Evolutionary conservation across 2,113 vertebrate genomes (phyloP), one percentile per base, ranked within the genome.

Genomic region (Thamnophis sirtalis): DNA sequence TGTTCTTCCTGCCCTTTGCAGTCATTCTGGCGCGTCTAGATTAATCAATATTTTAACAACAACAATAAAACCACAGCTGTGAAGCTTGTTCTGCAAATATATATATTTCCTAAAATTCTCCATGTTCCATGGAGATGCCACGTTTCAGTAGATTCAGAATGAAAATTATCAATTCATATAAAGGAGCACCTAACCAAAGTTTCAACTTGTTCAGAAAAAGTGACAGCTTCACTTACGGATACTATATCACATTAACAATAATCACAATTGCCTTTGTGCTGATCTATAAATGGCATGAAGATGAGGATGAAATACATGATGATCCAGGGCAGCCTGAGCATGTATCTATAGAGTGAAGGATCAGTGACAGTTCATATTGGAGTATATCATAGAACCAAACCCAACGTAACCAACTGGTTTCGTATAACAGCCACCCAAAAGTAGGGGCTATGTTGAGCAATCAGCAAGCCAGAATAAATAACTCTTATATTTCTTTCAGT

Each of bases 21-120:
- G 48, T 53, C 80, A 89, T 58, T 53, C 88, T 86, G 55, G 93
- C 85, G 53, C 48, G 68, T 86, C 53, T 91, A 89, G 88, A 49
- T 48, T 60, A 89, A 86, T 89, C 88, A 86, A 54, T 89, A 86
- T 92, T 89, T 89, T 22, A 86, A 89, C 73, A 80, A 80, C 28
- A 85, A 68, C 5, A 68, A 68, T 5, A 33, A 89, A 28, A 86
- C 51, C 28, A 56, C 22, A 58, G 48, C 55, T 51, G 48, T 51
- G 48, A 17, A 53, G 88, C 86, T 49, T 84, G 51, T 86, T 63
- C 73, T 63, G 19, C 58, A 55, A 56, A 48, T 11, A 22, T 63
- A 22, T 63, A 50, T 86, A 33, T 86, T 89, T 85, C 53, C 55
- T 33, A 49, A 33, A 92, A 87, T 50, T 84, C 68, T 13, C 4